Conservation (phyloP, 2,888 invertebrate species). For the Mantis religiosa region DNA sequence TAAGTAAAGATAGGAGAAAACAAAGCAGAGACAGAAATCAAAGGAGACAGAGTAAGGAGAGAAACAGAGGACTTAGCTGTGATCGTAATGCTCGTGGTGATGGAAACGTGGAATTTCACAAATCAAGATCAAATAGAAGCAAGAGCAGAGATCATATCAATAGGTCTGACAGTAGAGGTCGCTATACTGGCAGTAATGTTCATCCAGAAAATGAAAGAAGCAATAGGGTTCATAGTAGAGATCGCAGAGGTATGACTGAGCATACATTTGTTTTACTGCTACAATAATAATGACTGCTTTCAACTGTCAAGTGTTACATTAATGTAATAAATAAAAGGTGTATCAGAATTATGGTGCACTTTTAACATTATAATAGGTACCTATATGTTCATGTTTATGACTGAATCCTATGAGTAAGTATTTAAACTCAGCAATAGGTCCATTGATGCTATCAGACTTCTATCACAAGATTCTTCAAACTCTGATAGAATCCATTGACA, state of each 20-base stretch:
- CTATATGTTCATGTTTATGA: too few relatives aligned
- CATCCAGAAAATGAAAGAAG: background rate
- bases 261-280: background rate
- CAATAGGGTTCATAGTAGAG: background rate
- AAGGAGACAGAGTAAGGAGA: constrained; percentile 3
- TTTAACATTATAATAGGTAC: too few relatives aligned
- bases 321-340: too few relatives aligned
- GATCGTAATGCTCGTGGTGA: background rate
- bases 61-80: constrained; percentile 6
- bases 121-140: background rate
- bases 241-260: background rate
- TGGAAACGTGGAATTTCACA: background rate
- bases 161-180: background rate
- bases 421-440: too few relatives aligned
- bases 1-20: constrained; percentile 37
- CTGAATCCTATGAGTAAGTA: too few relatives aligned
- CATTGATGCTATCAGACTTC: too few relatives aligned
- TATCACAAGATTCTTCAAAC: too few relatives aligned
- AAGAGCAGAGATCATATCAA: background rate
- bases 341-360: too few relatives aligned
- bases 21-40: background rate
- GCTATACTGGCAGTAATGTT: background rate
- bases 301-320: too few relatives aligned
- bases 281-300: too few relatives aligned
- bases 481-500: too few relatives aligned